Conservation (phyloP, 1,140 invertebrate species). For the Scaptomyza montana region DNA sequence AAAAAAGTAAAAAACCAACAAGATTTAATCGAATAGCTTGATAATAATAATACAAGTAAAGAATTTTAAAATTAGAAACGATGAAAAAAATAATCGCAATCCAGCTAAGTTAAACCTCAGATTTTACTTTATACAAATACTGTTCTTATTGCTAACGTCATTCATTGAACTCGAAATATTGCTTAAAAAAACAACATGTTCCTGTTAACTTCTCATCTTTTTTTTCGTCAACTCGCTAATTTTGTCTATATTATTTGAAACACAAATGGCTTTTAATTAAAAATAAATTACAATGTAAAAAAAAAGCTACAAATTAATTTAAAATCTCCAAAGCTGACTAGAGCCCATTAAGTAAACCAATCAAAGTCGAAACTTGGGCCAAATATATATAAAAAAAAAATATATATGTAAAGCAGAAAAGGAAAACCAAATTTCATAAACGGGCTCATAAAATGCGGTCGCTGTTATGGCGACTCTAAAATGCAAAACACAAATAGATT, state of each 20-base stretch:
- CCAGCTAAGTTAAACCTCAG: not conserved
- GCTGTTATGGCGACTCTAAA: conserved; percentile 36
- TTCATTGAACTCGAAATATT: conserved; percentile 28
- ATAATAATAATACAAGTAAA: too few relatives aligned
- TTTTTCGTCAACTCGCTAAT: conserved; percentile 24
- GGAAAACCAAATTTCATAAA: conserved; percentile 72
- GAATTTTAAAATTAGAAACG: too few relatives aligned
- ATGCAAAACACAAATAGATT: conserved; percentile 81
- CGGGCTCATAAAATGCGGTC: conserved; percentile 63
- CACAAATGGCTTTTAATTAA: conserved; percentile 71
- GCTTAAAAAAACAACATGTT: conserved; percentile 25
- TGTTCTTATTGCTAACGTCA: too few relatives aligned
- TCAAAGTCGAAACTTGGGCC: conserved; percentile 58
- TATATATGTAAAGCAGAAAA: conserved; percentile 9
- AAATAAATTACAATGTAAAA: conserved; percentile 72
- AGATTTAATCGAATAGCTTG: too few relatives aligned
- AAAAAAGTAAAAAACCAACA: too few relatives aligned
- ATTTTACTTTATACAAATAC: not conserved
- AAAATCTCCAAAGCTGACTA: conserved; percentile 41
- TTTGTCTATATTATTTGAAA: conserved; percentile 59
- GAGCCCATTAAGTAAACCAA: conserved; percentile 77
- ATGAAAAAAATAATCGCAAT: not conserved
- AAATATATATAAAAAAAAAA: not conserved
- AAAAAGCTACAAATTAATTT: conserved; percentile 26
- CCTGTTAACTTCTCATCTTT: conserved; percentile 1